Conservation (phyloP, 2,113 vertebrate species). For the Megaptera novaeangliae region DNA sequence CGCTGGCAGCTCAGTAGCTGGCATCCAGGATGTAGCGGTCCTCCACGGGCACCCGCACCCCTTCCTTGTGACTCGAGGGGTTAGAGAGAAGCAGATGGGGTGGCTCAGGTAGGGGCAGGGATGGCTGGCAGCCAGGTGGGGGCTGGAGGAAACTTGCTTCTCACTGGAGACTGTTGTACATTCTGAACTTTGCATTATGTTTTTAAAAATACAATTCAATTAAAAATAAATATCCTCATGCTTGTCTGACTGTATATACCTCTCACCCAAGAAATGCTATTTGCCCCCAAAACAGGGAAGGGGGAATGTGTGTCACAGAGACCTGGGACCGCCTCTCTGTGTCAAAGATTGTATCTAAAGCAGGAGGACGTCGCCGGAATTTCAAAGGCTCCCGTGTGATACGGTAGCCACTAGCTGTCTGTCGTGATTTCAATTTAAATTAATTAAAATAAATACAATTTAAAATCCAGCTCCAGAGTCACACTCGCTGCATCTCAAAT, state of each 20-base stretch:
- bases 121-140: rapidly evolving
- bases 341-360: rapidly evolving
- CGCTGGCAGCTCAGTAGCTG: rapidly evolving
- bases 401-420: rapidly evolving
- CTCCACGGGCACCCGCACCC: rapidly evolving
- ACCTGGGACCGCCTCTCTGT: rapidly evolving
- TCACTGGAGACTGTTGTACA: neutral
- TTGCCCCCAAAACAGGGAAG: rapidly evolving
- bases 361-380: rapidly evolving
- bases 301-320: rapidly evolving
- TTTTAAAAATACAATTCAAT: neutral
- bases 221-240: neutral
- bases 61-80: rapidly evolving
- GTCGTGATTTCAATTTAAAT: rapidly evolving
- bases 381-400: rapidly evolving
- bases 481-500: rapidly evolving
- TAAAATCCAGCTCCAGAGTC: neutral
- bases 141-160: rapidly evolving
- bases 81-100: neutral
- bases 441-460: neutral
- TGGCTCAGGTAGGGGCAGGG: no score
- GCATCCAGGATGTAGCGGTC: rapidly evolving
- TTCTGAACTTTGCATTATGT: neutral
- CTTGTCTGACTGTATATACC: neutral
- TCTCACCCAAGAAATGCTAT: neutral